phyloP scores from a whole-genome alignment of 2,797 vertebrate genomes.

The Phalanger gymnotis region DNA sequence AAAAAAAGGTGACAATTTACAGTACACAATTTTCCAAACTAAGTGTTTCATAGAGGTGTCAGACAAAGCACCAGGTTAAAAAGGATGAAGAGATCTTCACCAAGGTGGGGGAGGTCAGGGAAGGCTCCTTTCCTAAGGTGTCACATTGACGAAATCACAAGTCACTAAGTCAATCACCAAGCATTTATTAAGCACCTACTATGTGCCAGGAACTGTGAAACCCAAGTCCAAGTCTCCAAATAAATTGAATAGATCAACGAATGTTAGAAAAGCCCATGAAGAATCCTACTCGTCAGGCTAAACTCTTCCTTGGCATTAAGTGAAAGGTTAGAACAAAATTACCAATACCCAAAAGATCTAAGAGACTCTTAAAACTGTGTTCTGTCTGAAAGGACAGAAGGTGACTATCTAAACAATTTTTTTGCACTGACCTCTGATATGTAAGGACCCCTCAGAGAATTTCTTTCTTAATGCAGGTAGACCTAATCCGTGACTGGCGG shows the following conservation, averaged over 20 bases:
- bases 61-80: neutral
- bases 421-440: neutral
- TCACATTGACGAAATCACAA: neutral
- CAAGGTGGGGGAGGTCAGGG: neutral
- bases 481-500: neutral
- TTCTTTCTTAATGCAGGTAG: neutral
- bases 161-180: neutral
- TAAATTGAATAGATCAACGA: neutral
- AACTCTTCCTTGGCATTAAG: neutral
- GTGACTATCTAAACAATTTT: neutral
- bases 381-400: neutral
- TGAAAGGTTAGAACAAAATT: neutral
- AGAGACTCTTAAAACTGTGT: neutral
- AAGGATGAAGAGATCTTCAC: neutral
- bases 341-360: neutral
- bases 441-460: neutral
- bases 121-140: neutral
- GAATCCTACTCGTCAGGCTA: neutral
- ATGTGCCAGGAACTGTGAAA: neutral
- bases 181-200: neutral
- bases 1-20: neutral
- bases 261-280: neutral
- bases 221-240: neutral
- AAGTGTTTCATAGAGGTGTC: neutral
- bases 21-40: neutral